These are phyloP conservation scores for Dryobotodes eremita DNA, from an alignment of 2,888 invertebrate genomes.

Conservation along the genomic window DNA sequence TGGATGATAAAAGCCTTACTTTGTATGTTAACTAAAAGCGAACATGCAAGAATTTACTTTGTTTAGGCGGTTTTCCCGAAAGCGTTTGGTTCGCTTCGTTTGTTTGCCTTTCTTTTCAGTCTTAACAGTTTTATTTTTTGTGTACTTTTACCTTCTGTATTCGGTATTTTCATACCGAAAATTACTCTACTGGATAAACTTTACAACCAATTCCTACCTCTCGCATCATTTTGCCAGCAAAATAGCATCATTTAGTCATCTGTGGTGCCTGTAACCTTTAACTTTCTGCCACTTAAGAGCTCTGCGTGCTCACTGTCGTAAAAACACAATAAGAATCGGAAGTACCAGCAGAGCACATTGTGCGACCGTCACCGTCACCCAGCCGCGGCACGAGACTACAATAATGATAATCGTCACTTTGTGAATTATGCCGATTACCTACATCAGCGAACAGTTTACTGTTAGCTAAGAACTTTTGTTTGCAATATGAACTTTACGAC, in stretches of 20 bases:
- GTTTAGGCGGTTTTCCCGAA: background rate
- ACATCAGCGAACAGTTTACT: constrained; percentile 65
- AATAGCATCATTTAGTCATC: background rate
- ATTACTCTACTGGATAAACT: background rate
- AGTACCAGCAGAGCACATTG: constrained; percentile 27
- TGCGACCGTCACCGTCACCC: constrained; percentile 39
- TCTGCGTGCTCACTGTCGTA: background rate
- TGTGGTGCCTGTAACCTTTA: background rate
- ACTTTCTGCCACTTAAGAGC: background rate
- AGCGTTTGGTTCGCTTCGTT: background rate
- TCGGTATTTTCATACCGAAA: background rate
- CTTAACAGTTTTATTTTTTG: background rate
- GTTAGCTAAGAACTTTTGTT: constrained; percentile 66
- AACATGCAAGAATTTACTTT: constrained; percentile 25
- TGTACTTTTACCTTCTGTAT: background rate
- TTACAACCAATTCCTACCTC: background rate
- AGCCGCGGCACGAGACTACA: constrained; percentile 30
- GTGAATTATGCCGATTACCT: constrained; percentile 77
- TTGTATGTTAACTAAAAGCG: constrained; percentile 55
- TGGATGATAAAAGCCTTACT: constrained; percentile 66
- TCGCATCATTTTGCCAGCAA: background rate
- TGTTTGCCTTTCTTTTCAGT: background rate
- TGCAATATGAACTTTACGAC: constrained; percentile 76
- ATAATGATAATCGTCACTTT: constrained; percentile 69
- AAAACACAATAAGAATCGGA: constrained; percentile 38